A percentile compares a stretch with the other conserved stretches of the same genome.
phyloP scores from a whole-genome alignment of 2,888 invertebrate genomes.

The Aproaerema taeniolella region DNA sequence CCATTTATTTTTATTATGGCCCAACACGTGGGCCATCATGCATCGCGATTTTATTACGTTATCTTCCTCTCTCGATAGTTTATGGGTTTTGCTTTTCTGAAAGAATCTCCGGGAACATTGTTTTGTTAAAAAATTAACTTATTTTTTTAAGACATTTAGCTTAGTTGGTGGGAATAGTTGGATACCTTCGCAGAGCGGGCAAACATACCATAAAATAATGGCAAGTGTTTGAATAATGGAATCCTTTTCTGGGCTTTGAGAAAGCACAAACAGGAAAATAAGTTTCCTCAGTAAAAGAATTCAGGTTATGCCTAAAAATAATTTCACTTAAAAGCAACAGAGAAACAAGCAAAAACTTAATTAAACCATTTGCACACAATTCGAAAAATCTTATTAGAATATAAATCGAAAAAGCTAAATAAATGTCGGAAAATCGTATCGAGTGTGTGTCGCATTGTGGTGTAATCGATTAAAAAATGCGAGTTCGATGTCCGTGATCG shows the following conservation, averaged over 20 bases:
- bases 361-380: constrained; percentile 20
- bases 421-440: constrained; percentile 47
- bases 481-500: constrained; percentile 70
- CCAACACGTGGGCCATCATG: constrained; percentile 61
- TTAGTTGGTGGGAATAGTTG: too few relatives aligned
- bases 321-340: too few relatives aligned
- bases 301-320: too few relatives aligned
- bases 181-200: too few relatives aligned
- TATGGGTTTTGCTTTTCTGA: constrained; percentile 20
- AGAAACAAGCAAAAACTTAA: too few relatives aligned
- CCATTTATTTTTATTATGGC: constrained; percentile 74
- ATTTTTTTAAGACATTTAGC: too few relatives aligned
- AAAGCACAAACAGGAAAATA: too few relatives aligned
- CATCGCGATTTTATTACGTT: constrained; percentile 57
- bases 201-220: too few relatives aligned
- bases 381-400: constrained; percentile 20
- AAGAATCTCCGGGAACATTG: constrained; percentile 4
- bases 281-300: too few relatives aligned
- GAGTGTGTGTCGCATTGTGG: constrained; percentile 30
- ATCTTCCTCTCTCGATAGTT: constrained; percentile 49
- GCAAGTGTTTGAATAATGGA: too few relatives aligned
- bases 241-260: too few relatives aligned
- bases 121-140: too few relatives aligned
- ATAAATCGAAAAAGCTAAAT: constrained; percentile 26
- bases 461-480: constrained; percentile 39